Evolutionary conservation across 2,113 vertebrate genomes (phyloP).

Genomic region (Triplophysa siluroides): DNA sequence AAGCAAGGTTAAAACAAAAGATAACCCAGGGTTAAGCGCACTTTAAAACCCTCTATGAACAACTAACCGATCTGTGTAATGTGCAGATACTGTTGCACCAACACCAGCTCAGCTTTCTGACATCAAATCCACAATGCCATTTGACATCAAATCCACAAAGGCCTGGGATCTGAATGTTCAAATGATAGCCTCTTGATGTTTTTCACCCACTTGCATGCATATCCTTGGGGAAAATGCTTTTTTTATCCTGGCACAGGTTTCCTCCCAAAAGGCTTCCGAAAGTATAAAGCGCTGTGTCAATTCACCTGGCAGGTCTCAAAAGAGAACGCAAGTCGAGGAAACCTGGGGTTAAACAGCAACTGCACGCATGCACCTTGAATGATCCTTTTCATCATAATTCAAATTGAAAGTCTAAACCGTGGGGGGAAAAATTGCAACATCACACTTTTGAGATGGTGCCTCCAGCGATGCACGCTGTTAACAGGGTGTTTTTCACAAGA

Average conservation of each 20-base stretch:
- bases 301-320: conserved; percentile 65
- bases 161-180: conserved; percentile 59
- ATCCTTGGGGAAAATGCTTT: conserved; percentile 68
- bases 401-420: conserved; percentile 74
- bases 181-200: conserved; percentile 66
- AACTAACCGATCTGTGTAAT: conserved; percentile 16
- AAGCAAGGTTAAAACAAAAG: no score
- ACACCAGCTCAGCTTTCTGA: conserved; percentile 55
- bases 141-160: conserved; percentile 63
- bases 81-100: conserved; percentile 21
- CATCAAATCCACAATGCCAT: conserved; percentile 46
- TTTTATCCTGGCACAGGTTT: conserved; percentile 58
- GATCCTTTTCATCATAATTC: conserved; percentile 74
- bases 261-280: conserved; percentile 67
- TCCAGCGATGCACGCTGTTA: conserved; percentile 70
- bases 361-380: conserved; percentile 57
- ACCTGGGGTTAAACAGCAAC: conserved; percentile 61
- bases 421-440: conserved; percentile 68
- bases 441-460: conserved; percentile 69
- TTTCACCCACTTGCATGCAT: conserved; percentile 65
- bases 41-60: conserved; percentile 3
- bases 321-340: conserved; percentile 61
- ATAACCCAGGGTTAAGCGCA: no score
- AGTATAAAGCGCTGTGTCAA: conserved; percentile 66
- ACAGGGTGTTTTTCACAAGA: conserved; percentile 66